Evolutionary conservation across 2,797 vertebrate genomes (phyloP).

Genomic region (Rhinophrynus dorsalis): DNA sequence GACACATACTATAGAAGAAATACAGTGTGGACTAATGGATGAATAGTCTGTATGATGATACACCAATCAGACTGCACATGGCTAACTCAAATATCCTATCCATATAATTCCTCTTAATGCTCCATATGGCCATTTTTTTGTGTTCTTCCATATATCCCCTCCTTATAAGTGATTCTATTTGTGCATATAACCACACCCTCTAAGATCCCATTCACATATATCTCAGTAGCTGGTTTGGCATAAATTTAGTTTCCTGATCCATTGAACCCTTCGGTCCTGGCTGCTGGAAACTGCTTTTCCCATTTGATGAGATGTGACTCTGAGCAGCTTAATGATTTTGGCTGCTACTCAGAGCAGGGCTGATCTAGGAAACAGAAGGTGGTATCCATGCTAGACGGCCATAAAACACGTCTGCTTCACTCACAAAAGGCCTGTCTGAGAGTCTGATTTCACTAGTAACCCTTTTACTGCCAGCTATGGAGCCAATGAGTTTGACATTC

Average conservation of each 20-base stretch:
- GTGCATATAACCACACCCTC: too few species aligned
- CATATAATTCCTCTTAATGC: too few species aligned
- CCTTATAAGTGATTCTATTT: too few species aligned
- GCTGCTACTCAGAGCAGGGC: constrained; percentile 36
- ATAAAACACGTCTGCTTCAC: constrained; percentile 46
- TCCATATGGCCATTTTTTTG: too few species aligned
- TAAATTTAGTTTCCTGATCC: background rate
- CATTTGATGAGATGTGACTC: constrained; percentile 39
- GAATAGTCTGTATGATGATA: too few species aligned
- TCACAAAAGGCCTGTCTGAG: constrained; percentile 43
- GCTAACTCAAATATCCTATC: too few species aligned
- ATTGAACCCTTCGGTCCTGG: constrained; percentile 20
- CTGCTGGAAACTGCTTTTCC: constrained; percentile 37
- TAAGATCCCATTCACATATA: background rate
- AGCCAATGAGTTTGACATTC: too few species aligned
- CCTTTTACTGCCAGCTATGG: constrained; percentile 29
- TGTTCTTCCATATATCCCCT: too few species aligned
- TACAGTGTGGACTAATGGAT: too few species aligned
- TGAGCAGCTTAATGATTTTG: constrained; percentile 44
- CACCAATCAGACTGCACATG: too few species aligned
- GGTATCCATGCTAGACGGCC: constrained; percentile 47
- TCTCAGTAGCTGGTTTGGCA: background rate
- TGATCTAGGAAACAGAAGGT: constrained; percentile 49
- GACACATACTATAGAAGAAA: too few species aligned
- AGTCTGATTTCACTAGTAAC: constrained; percentile 35